Conservation (phyloP, 2,113 vertebrate genomes). For the Tiliqua scincoides region DNA sequence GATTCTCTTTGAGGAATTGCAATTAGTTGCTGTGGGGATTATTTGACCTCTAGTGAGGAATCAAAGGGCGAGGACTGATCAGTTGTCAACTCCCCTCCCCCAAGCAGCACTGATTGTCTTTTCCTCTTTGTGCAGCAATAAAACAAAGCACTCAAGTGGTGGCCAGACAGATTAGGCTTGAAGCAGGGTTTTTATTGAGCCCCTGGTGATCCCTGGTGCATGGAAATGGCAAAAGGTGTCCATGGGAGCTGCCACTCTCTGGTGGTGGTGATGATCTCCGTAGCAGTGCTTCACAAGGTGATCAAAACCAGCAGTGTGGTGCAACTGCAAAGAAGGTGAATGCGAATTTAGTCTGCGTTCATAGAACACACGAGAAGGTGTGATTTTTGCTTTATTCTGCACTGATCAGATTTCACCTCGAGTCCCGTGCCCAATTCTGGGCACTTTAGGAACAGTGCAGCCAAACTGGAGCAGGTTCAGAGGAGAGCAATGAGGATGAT, state of each 20-base stretch:
- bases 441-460: too few species aligned
- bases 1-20: slow-evolving; percentile 54
- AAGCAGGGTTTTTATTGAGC: slow-evolving; percentile 30
- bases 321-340: too few species aligned
- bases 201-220: neutral
- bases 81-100: slow-evolving; percentile 43
- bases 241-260: neutral
- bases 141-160: slow-evolving; percentile 32
- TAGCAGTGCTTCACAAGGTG: too few species aligned
- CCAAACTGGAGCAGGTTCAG: too few species aligned
- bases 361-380: too few species aligned
- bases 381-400: too few species aligned
- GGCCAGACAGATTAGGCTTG: neutral
- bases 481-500: too few species aligned
- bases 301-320: too few species aligned
- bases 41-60: slow-evolving; percentile 51
- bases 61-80: slow-evolving; percentile 40
- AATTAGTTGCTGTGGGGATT: slow-evolving; percentile 63
- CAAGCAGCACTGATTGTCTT: slow-evolving; percentile 14
- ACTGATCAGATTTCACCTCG: too few species aligned
- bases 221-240: neutral
- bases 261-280: neutral
- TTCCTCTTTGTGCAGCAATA: slow-evolving; percentile 46
- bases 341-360: too few species aligned
- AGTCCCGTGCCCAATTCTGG: too few species aligned